A percentile compares a stretch with the other conserved stretches of the same genome.
Conservation (phyloP, 1,140 invertebrate species). For the Drosophila persimilis region DNA sequence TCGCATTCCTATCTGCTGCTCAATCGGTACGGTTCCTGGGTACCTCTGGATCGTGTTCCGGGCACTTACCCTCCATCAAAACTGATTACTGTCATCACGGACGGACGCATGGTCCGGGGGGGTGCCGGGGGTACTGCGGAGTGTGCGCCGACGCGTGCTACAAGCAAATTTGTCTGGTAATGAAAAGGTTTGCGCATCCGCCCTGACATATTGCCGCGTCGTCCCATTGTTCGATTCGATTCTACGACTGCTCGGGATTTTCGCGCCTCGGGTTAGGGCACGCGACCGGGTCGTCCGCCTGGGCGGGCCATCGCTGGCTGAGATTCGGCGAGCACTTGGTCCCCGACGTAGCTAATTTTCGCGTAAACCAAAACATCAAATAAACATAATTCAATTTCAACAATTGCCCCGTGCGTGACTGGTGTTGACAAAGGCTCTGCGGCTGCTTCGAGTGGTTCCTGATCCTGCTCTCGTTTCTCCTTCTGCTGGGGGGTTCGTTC, state of each 20-base stretch:
- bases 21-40: slow-evolving; percentile 10
- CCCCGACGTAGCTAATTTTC: slow-evolving; percentile 77
- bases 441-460: slow-evolving; percentile 58
- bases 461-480: background rate
- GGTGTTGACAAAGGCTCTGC: slow-evolving; percentile 49
- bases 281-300: slow-evolving; percentile 49
- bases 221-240: slow-evolving; percentile 44
- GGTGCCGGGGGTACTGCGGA: slow-evolving; percentile 35
- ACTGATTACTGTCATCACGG: slow-evolving; percentile 79
- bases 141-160: slow-evolving; percentile 73
- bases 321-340: slow-evolving; percentile 13
- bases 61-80: slow-evolving; percentile 70
- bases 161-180: slow-evolving; percentile 73
- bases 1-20: slow-evolving; percentile 22
- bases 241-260: slow-evolving; percentile 66
- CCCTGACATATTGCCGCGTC: slow-evolving; percentile 61
- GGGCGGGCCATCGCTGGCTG: slow-evolving; percentile 44
- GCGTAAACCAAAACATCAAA: slow-evolving; percentile 81
- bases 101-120: background rate
- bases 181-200: slow-evolving; percentile 81
- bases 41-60: slow-evolving; percentile 6
- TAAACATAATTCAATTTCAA: slow-evolving; percentile 83
- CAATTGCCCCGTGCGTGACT: slow-evolving; percentile 65
- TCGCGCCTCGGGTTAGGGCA: slow-evolving; percentile 77
- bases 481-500: no score